Evolutionary conservation across 2,797 vertebrate genomes (phyloP).

Genomic region (Dendrocincla fuliginosa): DNA sequence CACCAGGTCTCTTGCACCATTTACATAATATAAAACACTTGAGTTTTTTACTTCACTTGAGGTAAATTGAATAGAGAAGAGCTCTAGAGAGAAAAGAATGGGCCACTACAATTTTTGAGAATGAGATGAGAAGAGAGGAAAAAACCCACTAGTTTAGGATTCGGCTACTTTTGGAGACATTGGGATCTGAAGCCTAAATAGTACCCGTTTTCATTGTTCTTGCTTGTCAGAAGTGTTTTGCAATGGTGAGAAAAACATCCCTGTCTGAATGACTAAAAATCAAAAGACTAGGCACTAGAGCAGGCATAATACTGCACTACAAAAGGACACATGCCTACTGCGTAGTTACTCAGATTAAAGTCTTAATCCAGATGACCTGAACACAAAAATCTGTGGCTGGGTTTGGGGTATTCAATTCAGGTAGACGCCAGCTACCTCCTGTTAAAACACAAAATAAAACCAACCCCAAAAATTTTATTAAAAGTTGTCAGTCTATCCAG

Average conservation of each 20-base stretch:
- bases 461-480: not conserved
- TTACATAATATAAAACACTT: not conserved
- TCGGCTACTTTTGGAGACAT: not conserved
- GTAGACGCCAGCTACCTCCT: not conserved
- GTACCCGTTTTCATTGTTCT: not conserved
- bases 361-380: not conserved
- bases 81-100: not conserved
- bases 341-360: not conserved
- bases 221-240: not conserved
- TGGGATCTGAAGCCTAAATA: not conserved
- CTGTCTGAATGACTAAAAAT: not conserved
- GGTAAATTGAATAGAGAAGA: not conserved
- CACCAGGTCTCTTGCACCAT: not conserved
- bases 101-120: not conserved
- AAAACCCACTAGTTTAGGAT: not conserved
- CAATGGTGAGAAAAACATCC: not conserved
- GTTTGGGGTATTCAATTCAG: not conserved
- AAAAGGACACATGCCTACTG: not conserved
- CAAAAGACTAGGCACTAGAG: not conserved
- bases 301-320: not conserved
- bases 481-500: not conserved
- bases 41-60: not conserved
- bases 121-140: not conserved
- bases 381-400: not conserved
- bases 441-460: not conserved